These are phyloP conservation scores for Takifugu rubripes DNA, from an alignment of 2,797 vertebrate genomes.

Conservation along the genomic window DNA sequence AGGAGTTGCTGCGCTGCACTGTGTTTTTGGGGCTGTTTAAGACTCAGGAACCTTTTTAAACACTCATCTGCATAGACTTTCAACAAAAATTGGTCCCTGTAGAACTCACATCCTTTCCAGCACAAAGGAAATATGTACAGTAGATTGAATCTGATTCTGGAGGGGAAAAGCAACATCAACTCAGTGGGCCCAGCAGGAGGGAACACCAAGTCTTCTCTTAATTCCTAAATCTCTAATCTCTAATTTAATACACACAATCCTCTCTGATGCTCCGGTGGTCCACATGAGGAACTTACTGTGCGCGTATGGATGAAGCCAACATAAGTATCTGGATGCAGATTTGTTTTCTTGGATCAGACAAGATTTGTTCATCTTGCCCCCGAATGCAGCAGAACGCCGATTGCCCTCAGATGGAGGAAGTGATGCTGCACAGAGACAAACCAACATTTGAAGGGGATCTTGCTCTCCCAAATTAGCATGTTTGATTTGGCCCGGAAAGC, in stretches of 20 bases:
- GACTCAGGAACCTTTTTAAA: conserved; percentile 52
- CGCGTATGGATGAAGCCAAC: conserved; percentile 43
- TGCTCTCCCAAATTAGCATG: conserved; percentile 19
- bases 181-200: conserved; percentile 23
- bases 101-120: conserved; percentile 11
- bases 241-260: conserved; percentile 61
- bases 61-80: conserved; percentile 23
- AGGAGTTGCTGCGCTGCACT: conserved; percentile 1
- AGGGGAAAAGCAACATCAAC: conserved; percentile 20
- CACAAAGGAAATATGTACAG: conserved; percentile 22
- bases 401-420: neutral
- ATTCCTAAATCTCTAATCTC: conserved; percentile 39
- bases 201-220: conserved; percentile 41
- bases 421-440: neutral
- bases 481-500: conserved; percentile 39
- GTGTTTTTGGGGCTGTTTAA: conserved; percentile 4
- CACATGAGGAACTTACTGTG: conserved; percentile 13
- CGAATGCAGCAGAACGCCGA: conserved; percentile 8
- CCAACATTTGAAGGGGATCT: neutral
- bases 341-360: conserved; percentile 52
- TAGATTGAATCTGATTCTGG: conserved; percentile 11
- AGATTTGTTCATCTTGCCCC: conserved; percentile 46
- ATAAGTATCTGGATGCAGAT: conserved; percentile 39
- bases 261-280: conserved; percentile 30
- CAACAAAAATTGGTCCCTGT: conserved; percentile 16